These are phyloP conservation scores for Wasmannia auropunctata DNA, from an alignment of 1,140 invertebrate species.

Conservation along the genomic window DNA sequence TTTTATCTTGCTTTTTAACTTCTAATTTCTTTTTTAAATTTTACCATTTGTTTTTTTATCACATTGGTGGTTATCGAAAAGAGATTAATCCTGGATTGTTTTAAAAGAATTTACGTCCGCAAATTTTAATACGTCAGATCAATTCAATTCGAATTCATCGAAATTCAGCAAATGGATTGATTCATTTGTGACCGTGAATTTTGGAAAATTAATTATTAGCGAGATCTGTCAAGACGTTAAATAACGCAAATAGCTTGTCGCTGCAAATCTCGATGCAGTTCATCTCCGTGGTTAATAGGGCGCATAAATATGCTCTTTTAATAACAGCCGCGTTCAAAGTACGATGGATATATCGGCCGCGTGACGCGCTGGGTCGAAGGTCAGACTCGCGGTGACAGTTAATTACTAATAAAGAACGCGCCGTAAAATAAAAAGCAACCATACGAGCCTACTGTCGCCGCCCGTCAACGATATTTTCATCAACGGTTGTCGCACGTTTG, in stretches of 20 bases:
- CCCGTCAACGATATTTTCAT: slow-evolving; percentile 47
- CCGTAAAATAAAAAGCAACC: slow-evolving; percentile 44
- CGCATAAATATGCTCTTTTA: slow-evolving; percentile 28
- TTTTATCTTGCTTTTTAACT: background rate
- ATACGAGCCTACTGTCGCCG: slow-evolving; percentile 31
- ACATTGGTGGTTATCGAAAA: background rate
- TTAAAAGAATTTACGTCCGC: background rate
- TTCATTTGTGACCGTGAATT: background rate
- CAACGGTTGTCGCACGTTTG: slow-evolving; percentile 30
- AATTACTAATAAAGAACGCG: slow-evolving; percentile 56
- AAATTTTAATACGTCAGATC: background rate
- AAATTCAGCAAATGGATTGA: background rate
- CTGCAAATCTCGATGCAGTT: background rate
- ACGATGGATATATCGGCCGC: slow-evolving; percentile 31
- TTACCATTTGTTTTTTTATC: background rate
- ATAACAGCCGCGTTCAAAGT: slow-evolving; percentile 43
- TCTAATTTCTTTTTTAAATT: background rate
- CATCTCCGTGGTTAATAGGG: slow-evolving; percentile 21
- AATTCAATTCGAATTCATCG: background rate
- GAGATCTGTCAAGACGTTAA: background rate
- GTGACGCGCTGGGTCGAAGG: slow-evolving; percentile 59
- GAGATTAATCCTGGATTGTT: background rate
- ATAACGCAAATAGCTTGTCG: background rate
- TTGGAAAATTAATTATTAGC: background rate
- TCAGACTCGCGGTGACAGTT: slow-evolving; percentile 48